These are phyloP conservation scores for Melanotus villosus DNA, from an alignment of 2,888 invertebrate species.

Conservation along the genomic window DNA sequence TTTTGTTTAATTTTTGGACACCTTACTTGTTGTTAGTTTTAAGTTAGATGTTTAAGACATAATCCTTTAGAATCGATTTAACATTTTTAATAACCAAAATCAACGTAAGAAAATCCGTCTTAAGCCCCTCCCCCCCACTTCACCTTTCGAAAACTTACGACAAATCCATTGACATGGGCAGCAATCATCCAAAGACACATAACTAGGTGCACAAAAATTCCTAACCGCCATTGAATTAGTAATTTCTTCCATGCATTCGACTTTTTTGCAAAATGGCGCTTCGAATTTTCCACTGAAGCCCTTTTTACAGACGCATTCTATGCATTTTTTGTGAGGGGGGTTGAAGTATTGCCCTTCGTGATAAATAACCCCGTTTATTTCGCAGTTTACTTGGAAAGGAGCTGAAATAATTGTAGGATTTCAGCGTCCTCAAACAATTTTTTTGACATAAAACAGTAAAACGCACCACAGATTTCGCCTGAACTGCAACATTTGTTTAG, in stretches of 20 bases:
- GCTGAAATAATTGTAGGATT: constrained; percentile 24
- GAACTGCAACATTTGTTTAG: constrained; percentile 43
- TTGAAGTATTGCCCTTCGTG: constrained; percentile 48
- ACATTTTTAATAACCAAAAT: too few species aligned
- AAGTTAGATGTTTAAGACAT: too few species aligned
- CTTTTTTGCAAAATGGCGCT: constrained; percentile 48
- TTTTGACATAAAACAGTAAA: neutral
- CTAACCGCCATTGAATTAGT: constrained; percentile 33
- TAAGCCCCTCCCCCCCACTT: neutral
- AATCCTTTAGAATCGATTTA: too few species aligned
- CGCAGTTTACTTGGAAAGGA: constrained; percentile 38
- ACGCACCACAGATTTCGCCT: constrained; percentile 45
- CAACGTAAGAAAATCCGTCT: neutral
- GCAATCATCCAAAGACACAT: constrained; percentile 38
- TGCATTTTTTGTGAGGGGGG: constrained; percentile 39
- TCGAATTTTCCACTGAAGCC: constrained; percentile 49
- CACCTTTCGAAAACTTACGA: constrained; percentile 41
- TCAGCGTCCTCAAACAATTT: neutral
- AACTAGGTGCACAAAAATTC: constrained; percentile 51
- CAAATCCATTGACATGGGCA: constrained; percentile 50
- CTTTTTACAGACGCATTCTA: constrained; percentile 48
- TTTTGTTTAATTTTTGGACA: too few species aligned
- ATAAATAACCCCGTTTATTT: constrained; percentile 37
- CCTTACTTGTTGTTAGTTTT: too few species aligned
- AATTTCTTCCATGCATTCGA: constrained; percentile 45